Base-by-base conservation (phyloP, 2,113 vertebrate genomes). In the Colius striatus region DNA sequence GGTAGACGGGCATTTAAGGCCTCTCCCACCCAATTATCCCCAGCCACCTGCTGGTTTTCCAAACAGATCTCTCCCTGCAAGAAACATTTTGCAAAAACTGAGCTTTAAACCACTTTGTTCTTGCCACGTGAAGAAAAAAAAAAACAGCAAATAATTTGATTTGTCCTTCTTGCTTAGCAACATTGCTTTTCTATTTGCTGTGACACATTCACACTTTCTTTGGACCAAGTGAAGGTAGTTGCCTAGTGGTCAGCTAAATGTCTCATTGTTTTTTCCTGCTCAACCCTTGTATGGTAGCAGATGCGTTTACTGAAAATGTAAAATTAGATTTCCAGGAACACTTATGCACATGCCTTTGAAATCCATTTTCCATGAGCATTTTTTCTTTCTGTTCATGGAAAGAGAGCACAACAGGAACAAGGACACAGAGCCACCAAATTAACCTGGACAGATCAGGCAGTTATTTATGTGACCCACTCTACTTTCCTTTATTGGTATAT, bases 271-370 rank as follows among this genome's bases (percentile, higher is more conserved):
- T 73, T 83, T 93, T 93, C 51, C 87, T 78, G 65, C 48, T 95
- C 87, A 71, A 29, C 30, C 43, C 61, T 88, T 90, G 45, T 75
- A 72, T 41, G 50, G 76, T 47, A 79, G 80, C 50, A 58, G 58
- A 93, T 81, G 77, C 85, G 90, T 93, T 81, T 93, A 84, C 61
- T 89, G 90, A 87, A 96, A 82, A 86, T 3, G 1, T 92, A 92
- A 93, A 94, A 94, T 94, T 95, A 94, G 88, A 89, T 84, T 97
- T 96, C 95, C 90, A 89, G 92, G 93, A 96, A 96, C 58, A 89
- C 76, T 81, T 93, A 38, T 58, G 57, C 20, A 7, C n/a, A 62
- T 6, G 86, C 41, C 53, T 75, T 66, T 82, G 73, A 94, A 94
- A 93, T 48, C 61, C 45, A 70, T 96, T 96, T 96, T 84, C 95